Evolutionary conservation across 2,888 invertebrate genomes (phyloP).

Genomic region (Embidobia sp.): DNA sequence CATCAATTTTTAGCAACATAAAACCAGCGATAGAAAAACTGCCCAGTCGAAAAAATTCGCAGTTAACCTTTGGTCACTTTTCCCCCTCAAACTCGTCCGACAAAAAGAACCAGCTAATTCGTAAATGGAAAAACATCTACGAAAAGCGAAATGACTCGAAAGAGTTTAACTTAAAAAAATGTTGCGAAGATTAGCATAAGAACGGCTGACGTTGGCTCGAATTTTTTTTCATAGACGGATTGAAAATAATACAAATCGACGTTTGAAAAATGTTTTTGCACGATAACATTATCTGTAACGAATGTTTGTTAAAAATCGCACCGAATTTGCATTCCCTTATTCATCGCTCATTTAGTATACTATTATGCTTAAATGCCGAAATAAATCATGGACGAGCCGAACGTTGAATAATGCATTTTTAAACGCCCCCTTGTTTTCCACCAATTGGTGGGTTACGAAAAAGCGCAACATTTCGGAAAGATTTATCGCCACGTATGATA

Average conservation of each 20-base stretch:
- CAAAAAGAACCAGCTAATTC: slow-evolving; percentile 1
- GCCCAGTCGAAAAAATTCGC: too few relatives aligned
- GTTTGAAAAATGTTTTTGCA: slow-evolving; percentile 4
- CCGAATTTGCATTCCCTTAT: slow-evolving; percentile 12
- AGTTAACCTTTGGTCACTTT: too few relatives aligned
- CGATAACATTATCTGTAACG: slow-evolving; percentile 3
- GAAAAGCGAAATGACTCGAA: slow-evolving; percentile 1
- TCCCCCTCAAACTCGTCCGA: neutral
- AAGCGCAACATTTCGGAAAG: neutral
- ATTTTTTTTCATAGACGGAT: too few relatives aligned
- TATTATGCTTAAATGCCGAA: slow-evolving; percentile 9
- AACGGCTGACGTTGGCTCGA: too few relatives aligned
- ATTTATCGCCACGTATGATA: slow-evolving; percentile 19
- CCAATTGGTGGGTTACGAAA: slow-evolving; percentile 8
- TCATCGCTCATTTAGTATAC: slow-evolving; percentile 1
- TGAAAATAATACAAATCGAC: too few relatives aligned
- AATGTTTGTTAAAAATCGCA: neutral
- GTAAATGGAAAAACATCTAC: slow-evolving; percentile 1
- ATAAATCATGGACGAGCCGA: slow-evolving; percentile 14
- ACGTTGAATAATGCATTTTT: slow-evolving; percentile 14
- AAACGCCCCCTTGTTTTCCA: slow-evolving; percentile 5
- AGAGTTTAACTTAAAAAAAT: slow-evolving; percentile 2
- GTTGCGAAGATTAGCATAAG: slow-evolving; percentile 7
- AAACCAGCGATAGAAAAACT: too few relatives aligned
- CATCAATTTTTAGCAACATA: too few relatives aligned